Conservation (phyloP, 2,113 vertebrate species). For the Geococcyx californianus region DNA sequence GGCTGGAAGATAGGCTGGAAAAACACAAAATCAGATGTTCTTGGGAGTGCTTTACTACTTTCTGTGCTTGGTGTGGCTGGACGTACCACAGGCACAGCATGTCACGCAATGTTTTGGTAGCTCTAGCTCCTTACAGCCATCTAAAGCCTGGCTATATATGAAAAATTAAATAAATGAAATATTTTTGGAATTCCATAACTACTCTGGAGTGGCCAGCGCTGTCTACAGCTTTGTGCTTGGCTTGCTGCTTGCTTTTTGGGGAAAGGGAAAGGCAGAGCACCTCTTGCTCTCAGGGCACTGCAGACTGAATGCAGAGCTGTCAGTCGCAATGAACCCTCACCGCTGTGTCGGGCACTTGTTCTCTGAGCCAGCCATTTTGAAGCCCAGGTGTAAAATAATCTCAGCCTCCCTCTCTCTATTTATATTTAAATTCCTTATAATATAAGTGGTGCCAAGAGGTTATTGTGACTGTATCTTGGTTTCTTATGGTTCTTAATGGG, state of each 20-base stretch:
- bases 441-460: background rate
- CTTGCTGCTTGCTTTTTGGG: background rate
- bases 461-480: background rate
- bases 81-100: background rate
- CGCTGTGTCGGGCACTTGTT: background rate
- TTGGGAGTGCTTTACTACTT: background rate
- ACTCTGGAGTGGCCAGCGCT: background rate
- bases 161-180: conserved; percentile 39
- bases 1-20: background rate
- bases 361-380: background rate
- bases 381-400: background rate
- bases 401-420: accelerated
- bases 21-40: background rate
- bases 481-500: background rate
- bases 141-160: background rate
- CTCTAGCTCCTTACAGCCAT: background rate
- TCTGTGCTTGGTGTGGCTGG: conserved; percentile 22
- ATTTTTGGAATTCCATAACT: background rate
- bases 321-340: accelerated
- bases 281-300: background rate
- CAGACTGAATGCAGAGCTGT: background rate
- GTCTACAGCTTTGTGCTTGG: background rate
- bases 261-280: background rate
- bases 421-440: background rate
- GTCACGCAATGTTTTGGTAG: conserved; percentile 6